Conservation (phyloP, 1,140 invertebrate genomes). For the Cotesia chilonis region DNA sequence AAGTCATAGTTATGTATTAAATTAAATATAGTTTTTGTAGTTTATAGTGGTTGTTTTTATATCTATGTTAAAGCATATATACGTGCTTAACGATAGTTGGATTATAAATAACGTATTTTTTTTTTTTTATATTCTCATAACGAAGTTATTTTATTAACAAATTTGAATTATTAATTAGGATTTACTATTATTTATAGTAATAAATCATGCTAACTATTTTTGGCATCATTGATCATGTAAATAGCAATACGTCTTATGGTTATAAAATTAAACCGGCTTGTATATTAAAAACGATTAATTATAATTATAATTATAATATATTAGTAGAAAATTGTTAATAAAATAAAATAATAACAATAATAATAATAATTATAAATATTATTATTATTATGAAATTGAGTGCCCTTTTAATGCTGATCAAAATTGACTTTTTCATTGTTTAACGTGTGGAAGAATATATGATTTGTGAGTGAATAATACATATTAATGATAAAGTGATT, state of each 20-base stretch:
- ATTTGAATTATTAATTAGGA: too few species aligned
- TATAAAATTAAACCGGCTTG: too few species aligned
- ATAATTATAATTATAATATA: too few species aligned
- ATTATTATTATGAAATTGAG: background rate
- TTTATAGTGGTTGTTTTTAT: constrained; percentile 4
- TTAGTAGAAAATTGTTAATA: constrained; percentile 4
- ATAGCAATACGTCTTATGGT: too few species aligned
- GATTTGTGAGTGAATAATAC: background rate
- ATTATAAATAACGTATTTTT: background rate
- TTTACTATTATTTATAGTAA: too few species aligned
- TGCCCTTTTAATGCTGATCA: background rate
- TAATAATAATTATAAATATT: background rate
- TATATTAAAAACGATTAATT: too few species aligned
- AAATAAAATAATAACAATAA: background rate
- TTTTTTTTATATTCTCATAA: background rate
- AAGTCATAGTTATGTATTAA: too few species aligned
- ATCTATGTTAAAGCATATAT: background rate
- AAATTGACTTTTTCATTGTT: constrained; percentile 15
- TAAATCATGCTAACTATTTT: too few species aligned
- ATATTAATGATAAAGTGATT: background rate
- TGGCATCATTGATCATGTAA: too few species aligned
- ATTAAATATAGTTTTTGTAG: background rate
- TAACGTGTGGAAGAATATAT: background rate
- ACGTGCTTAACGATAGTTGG: background rate
- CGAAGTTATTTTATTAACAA: too few species aligned